These are phyloP conservation scores for Drosophila sproati DNA, from an alignment of 1,140 invertebrate species.

Conservation along the genomic window DNA sequence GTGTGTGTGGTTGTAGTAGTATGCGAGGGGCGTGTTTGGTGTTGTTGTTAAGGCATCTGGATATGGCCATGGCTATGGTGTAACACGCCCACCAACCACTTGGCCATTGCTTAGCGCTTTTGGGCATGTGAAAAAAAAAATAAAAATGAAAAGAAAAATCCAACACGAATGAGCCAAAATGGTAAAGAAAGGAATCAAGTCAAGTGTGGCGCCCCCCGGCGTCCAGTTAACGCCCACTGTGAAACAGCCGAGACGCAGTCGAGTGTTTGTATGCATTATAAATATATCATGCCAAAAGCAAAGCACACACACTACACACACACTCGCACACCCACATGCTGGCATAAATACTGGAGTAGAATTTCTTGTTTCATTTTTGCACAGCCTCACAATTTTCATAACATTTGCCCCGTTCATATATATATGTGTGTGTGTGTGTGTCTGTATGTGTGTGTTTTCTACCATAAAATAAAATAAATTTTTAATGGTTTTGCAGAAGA, in stretches of 20 bases:
- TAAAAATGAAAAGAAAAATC: slow-evolving; percentile 4
- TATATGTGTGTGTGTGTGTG: slow-evolving; percentile 9
- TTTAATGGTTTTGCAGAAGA: slow-evolving; percentile 80
- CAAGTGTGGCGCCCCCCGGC: slow-evolving; percentile 64
- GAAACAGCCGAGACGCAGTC: slow-evolving; percentile 27
- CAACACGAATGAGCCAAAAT: slow-evolving; percentile 18
- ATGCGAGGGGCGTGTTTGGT: slow-evolving; percentile 15
- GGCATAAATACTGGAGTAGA: slow-evolving; percentile 50
- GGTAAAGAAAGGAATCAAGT: slow-evolving; percentile 68
- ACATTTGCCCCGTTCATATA: slow-evolving; percentile 38
- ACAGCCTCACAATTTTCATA: slow-evolving; percentile 48
- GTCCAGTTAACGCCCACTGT: slow-evolving; percentile 48
- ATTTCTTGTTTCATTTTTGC: slow-evolving; percentile 47
- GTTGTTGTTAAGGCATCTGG: slow-evolving; percentile 42
- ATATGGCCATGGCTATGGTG: slow-evolving; percentile 23
- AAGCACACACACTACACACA: slow-evolving; percentile 15
- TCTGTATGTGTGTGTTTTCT: slow-evolving; percentile 20
- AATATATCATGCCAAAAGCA: slow-evolving; percentile 67
- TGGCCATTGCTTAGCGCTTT: slow-evolving; percentile 54
- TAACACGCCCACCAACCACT: slow-evolving; percentile 48
- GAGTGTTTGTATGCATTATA: slow-evolving; percentile 78
- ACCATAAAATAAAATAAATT: slow-evolving; percentile 79
- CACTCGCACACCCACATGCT: slow-evolving; percentile 16
- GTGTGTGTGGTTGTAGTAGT: not conserved
- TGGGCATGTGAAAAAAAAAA: slow-evolving; percentile 43